Percentiles rank a stretch among this genome's conserved stretches.
Conservation (phyloP, 2,113 vertebrate species). For the Tragulus kanchil region DNA sequence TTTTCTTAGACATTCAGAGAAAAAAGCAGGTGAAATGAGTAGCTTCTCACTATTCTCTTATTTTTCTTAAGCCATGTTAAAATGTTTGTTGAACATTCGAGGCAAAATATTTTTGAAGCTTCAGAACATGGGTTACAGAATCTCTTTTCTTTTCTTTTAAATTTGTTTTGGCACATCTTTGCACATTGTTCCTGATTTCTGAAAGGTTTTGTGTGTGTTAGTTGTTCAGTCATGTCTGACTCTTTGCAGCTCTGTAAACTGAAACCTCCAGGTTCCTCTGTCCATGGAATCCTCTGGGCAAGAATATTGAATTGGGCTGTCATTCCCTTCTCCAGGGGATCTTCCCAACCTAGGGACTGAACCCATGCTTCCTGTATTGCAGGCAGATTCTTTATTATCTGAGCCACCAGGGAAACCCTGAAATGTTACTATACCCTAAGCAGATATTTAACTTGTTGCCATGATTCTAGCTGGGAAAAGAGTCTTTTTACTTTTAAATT, state of each 20-base stretch:
- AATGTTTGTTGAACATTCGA: neutral
- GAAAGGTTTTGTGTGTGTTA: neutral
- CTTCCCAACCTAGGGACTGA: neutral
- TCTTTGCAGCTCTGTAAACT: neutral
- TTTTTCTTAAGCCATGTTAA: neutral
- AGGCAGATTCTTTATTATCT: neutral
- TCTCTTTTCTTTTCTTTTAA: neutral
- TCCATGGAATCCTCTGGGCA: neutral
- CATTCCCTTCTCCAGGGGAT: neutral
- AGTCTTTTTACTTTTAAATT: neutral
- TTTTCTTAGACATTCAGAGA: slow-evolving; percentile 29
- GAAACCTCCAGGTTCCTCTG: neutral
- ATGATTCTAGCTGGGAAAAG: neutral
- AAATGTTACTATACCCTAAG: neutral
- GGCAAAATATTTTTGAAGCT: neutral
- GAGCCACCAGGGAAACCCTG: neutral
- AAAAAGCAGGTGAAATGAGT: neutral
- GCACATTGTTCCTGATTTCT: neutral
- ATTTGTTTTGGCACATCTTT: neutral
- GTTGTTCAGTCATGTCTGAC: accelerated
- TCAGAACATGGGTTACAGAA: neutral
- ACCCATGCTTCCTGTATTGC: neutral
- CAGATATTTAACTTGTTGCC: neutral
- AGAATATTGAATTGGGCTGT: neutral
- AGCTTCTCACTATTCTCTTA: neutral